These are phyloP conservation scores for Phalacrocorax pelagicus DNA, from an alignment of 2,113 vertebrate species.

Conservation along the genomic window DNA sequence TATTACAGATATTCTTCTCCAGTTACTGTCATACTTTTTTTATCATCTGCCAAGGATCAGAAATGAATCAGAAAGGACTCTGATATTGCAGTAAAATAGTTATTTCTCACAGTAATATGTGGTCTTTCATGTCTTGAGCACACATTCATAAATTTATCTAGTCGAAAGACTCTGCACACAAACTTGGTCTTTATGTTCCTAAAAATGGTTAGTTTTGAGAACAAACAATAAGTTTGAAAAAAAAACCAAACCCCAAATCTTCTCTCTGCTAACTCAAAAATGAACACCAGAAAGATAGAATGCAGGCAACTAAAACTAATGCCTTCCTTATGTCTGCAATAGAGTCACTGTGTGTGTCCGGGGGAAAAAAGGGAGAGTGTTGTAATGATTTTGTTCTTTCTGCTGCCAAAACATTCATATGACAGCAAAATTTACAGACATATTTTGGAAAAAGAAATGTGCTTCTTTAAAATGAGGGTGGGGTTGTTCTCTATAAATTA, in stretches of 20 bases:
- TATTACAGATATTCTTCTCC: not conserved
- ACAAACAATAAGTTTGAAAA: not conserved
- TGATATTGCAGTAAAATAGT: not conserved
- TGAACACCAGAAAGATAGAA: not conserved
- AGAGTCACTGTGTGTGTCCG: not conserved
- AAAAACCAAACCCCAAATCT: not conserved
- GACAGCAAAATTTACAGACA: not conserved
- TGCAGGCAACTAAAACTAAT: not conserved
- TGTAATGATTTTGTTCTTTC: not conserved
- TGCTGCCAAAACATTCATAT: not conserved
- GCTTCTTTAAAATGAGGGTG: not conserved
- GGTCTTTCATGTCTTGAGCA: not conserved
- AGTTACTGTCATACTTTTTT: not conserved
- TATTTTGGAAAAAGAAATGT: not conserved
- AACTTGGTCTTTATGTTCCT: not conserved
- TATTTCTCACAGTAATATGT: not conserved
- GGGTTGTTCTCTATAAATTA: not conserved
- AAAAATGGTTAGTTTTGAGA: not conserved
- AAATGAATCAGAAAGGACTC: not conserved
- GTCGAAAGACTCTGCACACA: not conserved
- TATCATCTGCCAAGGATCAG: not conserved
- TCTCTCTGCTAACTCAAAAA: not conserved
- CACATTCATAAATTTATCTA: not conserved
- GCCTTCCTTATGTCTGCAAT: not conserved
- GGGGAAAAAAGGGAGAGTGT: not conserved